Evolutionary conservation across 2,797 vertebrate genomes (phyloP).

Genomic region (Staurois parvus): DNA sequence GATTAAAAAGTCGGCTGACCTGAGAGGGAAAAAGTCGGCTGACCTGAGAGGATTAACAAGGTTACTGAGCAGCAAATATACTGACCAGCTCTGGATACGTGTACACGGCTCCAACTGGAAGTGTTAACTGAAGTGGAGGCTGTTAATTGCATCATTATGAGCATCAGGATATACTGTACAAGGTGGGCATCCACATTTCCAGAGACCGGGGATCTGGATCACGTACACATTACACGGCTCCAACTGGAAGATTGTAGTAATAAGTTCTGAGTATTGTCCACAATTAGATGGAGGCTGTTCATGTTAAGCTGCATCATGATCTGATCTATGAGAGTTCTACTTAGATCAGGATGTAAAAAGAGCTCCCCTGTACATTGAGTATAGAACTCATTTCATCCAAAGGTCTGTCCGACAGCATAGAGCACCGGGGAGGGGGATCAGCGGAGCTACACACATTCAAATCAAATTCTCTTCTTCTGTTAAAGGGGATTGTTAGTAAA

Average conservation of each 20-base stretch:
- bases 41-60: conserved; percentile 38
- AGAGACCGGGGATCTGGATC: conserved; percentile 34
- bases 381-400: conserved; percentile 13
- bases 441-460: neutral
- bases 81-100: conserved; percentile 33
- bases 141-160: too few relatives aligned
- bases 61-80: conserved; percentile 49
- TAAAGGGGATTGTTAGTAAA: neutral
- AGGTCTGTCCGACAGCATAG: neutral
- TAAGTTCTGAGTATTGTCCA: conserved; percentile 22
- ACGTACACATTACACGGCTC: conserved; percentile 13
- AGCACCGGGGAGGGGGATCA: neutral
- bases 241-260: neutral
- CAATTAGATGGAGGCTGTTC: conserved; percentile 28
- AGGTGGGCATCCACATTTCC: conserved; percentile 48
- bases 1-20: conserved; percentile 36
- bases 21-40: conserved; percentile 26
- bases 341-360: conserved; percentile 36
- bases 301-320: conserved; percentile 51
- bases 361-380: conserved; percentile 12
- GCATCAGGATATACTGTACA: too few relatives aligned
- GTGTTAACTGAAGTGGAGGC: conserved; percentile 14
- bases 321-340: too few relatives aligned
- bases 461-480: neutral
- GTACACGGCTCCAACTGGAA: neutral